Evolutionary conservation across 2,888 invertebrate genomes (phyloP), one percentile per base, ranked within the genome.

Genomic region (Plebejus anna): DNA sequence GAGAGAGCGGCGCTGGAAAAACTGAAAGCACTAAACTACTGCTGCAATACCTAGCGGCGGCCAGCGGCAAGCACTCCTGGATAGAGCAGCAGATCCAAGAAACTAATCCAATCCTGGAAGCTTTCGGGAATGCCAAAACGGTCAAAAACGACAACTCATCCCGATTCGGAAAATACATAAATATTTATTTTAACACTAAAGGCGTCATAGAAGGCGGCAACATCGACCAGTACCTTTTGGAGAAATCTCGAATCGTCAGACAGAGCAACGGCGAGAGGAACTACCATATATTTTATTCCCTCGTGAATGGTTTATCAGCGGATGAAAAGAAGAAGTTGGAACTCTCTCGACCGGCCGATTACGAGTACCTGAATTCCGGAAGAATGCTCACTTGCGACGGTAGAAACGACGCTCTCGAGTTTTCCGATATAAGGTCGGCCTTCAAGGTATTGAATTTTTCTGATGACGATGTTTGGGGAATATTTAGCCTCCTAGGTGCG

Each of bases 11-110:
- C 0, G 98, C 98, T 9, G 99, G 98, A 1, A 99, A 99, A 94
- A 99, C 98, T 0, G 98, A 99, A 89, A 98, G 98, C 86, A 99
- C 98, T 1, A 99, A 99, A 90, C 90, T 99, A 77, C 96, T 99
- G 80, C 94, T 99, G 1, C 98, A 99, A 89, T 99, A 98, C 88
- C 91, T 99, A 82, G 98, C 99, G 1, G 97, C 98, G 0, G 97
- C 97, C 13, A 98, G 98, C 86, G 98, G 98, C 0, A 98, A 98
- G 85, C 98, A 98, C 89, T 98, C 98, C 0, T 98, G 98, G 98
- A 98, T 99, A 78, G 99, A 99, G 88, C 98, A 99, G 85, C 99
- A 99, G 89, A 98, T 99, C 78, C 95, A 99, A 80, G 98, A 99
- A 90, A 97, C 99, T 0, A 99, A 99, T 94, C 98, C 99, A 0